Evolutionary conservation across 2,113 vertebrate genomes (phyloP), one percentile per base, ranked within the genome.

Genomic region (Anoura caudifer): DNA sequence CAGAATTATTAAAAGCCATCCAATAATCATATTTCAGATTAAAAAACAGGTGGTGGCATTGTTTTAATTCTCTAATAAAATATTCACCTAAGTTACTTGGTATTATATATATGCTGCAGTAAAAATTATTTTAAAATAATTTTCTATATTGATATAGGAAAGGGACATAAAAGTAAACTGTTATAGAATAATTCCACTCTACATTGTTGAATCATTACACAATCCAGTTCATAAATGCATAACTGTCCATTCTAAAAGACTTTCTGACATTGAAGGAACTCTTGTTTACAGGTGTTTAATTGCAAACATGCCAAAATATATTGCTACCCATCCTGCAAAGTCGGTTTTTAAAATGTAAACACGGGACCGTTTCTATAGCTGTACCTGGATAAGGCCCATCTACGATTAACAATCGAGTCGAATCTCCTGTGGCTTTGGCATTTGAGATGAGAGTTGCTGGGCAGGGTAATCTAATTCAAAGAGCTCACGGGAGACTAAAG

Each of bases 221-320:
- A 96, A 96, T 94, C 93, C 96, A 17, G 2, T 0, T 19, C 41
- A 45, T 50, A 96, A 92, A 79, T 88, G 93, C 93, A 91, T 2
- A 95, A 47, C 52, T 95, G n/a, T 80, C 79, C 75, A 90, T 97
- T 96, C 96, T 92, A 90, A 98, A 97, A 97, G 6, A 97, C 5
- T 38, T 83, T 92, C 89, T 97, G 65, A 87, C 52, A 97, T 98
- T 95, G 96, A 97, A 94, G 77, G 81, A 95, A 94, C 91, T 96
- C n/a, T 63, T 79, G 89, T n/a, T 97, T 84, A 95, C 56, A 90
- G 81, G 87, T 82, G 91, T 96, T 97, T 97, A 97, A 97, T 85
- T 96, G 85, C 50, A 90, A 96, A 87, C 70, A 81, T 95, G 5
- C 6, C 97, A 26, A 97, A 87, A 84, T 24, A 84, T 56, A 83